Evolutionary conservation across 1,140 invertebrate genomes (phyloP).

Genomic region (Lordiphosa stackelbergi): DNA sequence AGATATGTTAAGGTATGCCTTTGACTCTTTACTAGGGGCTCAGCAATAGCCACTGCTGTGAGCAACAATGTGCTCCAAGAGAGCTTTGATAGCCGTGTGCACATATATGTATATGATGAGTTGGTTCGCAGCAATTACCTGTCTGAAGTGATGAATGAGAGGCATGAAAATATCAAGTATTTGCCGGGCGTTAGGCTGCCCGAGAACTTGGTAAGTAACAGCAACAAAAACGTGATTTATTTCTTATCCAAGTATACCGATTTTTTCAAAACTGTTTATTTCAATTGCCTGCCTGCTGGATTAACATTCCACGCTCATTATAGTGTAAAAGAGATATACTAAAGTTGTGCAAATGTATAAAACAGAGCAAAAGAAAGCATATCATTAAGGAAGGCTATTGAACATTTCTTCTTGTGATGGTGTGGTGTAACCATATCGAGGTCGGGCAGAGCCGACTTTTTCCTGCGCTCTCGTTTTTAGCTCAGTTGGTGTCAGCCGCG

Average conservation of each 20-base stretch:
- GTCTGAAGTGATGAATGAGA: slow-evolving; percentile 51
- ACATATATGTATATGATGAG: slow-evolving; percentile 59
- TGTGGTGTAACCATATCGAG: too few species aligned
- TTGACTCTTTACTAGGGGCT: slow-evolving; percentile 36
- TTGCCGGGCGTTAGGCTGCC: slow-evolving; percentile 51
- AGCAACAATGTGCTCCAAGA: slow-evolving; percentile 35
- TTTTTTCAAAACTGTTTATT: too few species aligned
- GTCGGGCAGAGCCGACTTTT: too few species aligned
- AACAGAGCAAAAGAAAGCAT: too few species aligned
- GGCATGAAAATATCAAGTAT: slow-evolving; percentile 60
- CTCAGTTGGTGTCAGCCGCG: too few species aligned
- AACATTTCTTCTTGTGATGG: too few species aligned
- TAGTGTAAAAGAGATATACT: too few species aligned
- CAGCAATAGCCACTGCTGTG: slow-evolving; percentile 53
- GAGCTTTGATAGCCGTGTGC: slow-evolving; percentile 35
- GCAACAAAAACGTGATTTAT: slow-evolving; percentile 10
- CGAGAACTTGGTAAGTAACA: slow-evolving; percentile 43
- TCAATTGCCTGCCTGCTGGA: too few species aligned
- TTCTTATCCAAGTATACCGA: not conserved
- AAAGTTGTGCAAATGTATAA: too few species aligned
- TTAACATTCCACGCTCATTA: too few species aligned
- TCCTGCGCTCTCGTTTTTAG: too few species aligned
- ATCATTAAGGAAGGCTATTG: too few species aligned
- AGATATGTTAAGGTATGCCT: not conserved
- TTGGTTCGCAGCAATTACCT: slow-evolving; percentile 29